Percentiles rank a stretch among this genome's conserved stretches.
Conservation (phyloP, 2,888 invertebrate genomes). For the Carabus problematicus region DNA sequence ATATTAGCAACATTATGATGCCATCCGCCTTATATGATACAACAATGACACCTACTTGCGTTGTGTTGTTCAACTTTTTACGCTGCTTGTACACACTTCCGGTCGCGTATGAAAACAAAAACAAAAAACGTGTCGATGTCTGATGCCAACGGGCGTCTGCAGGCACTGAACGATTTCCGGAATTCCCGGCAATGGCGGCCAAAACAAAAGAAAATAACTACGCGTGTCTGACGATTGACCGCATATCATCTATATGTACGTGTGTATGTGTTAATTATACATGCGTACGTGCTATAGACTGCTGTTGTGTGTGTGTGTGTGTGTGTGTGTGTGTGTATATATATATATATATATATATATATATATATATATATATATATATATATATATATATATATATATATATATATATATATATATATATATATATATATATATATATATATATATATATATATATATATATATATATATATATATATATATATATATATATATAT, state of each 20-base stretch:
- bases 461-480: constrained; percentile 10
- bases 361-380: constrained; percentile 30
- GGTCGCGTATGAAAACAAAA: constrained; percentile 26
- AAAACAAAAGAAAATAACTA: no score
- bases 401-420: constrained; percentile 30
- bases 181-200: constrained; percentile 12
- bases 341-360: constrained; percentile 27
- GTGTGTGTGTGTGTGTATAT: no score
- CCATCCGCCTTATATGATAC: no score
- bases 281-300: no score
- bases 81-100: constrained; percentile 18
- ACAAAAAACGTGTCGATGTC: constrained; percentile 18
- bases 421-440: constrained; percentile 22
- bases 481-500: constrained; percentile 29
- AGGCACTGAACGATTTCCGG: constrained; percentile 21
- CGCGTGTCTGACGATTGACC: no score
- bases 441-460: constrained; percentile 9
- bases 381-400: constrained; percentile 30
- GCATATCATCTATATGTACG: no score
- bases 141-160: neutral
- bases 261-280: no score
- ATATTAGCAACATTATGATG: no score
- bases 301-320: no score
- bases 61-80: neutral
- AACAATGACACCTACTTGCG: no score